Conservation (phyloP, 2,797 vertebrate species). For the Coluber constrictor region DNA sequence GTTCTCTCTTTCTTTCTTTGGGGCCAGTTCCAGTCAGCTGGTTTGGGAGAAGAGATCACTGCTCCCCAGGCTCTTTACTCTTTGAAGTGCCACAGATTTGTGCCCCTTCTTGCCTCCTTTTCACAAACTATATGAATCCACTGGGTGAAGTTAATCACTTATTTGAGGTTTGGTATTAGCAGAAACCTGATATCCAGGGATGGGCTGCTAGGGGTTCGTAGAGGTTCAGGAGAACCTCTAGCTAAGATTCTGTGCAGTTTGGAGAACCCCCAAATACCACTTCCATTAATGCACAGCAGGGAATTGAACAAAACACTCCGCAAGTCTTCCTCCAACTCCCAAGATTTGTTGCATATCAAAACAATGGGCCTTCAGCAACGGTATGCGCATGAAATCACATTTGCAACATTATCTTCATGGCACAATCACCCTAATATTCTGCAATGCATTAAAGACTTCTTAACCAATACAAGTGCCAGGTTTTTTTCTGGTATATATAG, state of each 20-base stretch:
- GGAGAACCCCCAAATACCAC: too few relatives aligned
- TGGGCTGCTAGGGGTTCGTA: too few relatives aligned
- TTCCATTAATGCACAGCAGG: not conserved
- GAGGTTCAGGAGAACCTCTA: too few relatives aligned
- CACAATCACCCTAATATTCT: not conserved
- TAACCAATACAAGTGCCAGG: not conserved
- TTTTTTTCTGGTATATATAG: not conserved
- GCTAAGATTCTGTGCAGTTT: too few relatives aligned
- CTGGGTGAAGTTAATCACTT: not conserved
- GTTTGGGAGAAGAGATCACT: not conserved
- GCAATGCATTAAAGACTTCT: not conserved
- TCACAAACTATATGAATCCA: not conserved
- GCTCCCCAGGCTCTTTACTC: not conserved
- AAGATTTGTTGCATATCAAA: not conserved
- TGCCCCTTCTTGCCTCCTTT: not conserved
- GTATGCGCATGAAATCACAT: not conserved
- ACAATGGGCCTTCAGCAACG: not conserved
- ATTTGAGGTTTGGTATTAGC: not conserved
- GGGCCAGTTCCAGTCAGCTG: not conserved
- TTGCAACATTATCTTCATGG: not conserved
- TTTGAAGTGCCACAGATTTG: not conserved
- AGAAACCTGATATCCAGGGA: not conserved
- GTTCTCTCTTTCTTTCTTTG: not conserved
- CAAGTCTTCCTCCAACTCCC: not conserved
- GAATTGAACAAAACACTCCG: not conserved